These are phyloP conservation scores for Hecatera dysodea DNA, from an alignment of 2,888 invertebrate genomes.

Conservation along the genomic window DNA sequence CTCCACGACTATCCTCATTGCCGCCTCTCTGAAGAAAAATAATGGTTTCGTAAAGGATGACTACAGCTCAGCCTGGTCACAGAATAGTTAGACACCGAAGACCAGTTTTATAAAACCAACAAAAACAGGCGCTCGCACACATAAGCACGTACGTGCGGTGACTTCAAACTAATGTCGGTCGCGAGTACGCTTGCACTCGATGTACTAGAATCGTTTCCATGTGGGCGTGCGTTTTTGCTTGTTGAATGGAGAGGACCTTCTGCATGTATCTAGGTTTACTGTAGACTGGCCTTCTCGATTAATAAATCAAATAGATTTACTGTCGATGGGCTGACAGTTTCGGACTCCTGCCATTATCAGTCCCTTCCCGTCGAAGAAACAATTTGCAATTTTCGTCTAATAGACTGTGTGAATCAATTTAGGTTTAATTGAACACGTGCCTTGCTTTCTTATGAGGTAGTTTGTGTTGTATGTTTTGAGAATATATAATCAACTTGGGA, in stretches of 20 bases:
- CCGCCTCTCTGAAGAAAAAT: conserved; percentile 54
- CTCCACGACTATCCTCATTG: conserved; percentile 27
- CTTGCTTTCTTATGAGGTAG: neutral
- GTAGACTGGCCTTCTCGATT: conserved; percentile 15
- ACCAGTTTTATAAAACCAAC: neutral
- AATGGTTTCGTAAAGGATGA: conserved; percentile 44
- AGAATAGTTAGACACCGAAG: conserved; percentile 13
- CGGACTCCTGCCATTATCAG: conserved; percentile 47
- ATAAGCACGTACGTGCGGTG: no score
- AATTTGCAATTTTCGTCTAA: conserved; percentile 50
- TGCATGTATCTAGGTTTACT: neutral
- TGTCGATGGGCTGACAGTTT: conserved; percentile 38
- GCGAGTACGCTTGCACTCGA: neutral
- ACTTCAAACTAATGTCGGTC: neutral
- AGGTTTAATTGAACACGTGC: conserved; percentile 43
- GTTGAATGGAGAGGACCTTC: neutral
- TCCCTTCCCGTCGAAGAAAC: conserved; percentile 44
- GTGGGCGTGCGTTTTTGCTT: neutral
- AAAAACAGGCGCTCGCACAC: no score
- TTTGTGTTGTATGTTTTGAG: neutral
- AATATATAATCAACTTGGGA: neutral
- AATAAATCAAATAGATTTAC: conserved; percentile 62
- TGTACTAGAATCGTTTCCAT: neutral
- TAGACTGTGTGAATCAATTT: conserved; percentile 44
- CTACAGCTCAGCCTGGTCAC: neutral